phyloP scores from a whole-genome alignment of 2,888 invertebrate genomes.

The Strigamia crassipes region DNA sequence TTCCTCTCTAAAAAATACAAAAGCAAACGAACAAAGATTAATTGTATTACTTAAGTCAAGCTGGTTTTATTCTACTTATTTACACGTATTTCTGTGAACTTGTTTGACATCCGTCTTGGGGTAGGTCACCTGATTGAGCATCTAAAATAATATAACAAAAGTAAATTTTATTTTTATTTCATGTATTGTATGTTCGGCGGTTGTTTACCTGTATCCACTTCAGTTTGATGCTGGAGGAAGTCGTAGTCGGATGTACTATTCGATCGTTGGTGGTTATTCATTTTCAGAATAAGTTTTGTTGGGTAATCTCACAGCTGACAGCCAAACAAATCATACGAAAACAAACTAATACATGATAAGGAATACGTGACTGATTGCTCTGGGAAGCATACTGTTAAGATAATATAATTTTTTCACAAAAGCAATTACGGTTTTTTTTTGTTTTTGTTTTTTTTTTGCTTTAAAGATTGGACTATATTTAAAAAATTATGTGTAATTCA shows the following conservation, averaged over 20 bases:
- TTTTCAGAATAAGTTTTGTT: conserved; percentile 4
- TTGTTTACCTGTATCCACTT: conserved; percentile 11
- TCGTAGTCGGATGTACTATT: not conserved
- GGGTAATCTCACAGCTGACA: not conserved
- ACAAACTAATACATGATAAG: not conserved
- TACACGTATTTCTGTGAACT: conserved; percentile 24
- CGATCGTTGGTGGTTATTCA: conserved; percentile 10
- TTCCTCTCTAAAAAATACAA: conserved; percentile 51
- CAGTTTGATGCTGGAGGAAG: not conserved
- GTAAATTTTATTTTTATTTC: not conserved
- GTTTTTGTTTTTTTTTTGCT: no score
- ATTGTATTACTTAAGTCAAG: not conserved
- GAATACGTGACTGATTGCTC: no score
- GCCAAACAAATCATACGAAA: not conserved
- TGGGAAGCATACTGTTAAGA: no score
- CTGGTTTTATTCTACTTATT: not conserved
- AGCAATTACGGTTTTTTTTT: no score
- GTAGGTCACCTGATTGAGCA: not conserved
- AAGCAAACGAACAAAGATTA: not conserved
- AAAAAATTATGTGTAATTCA: no score
- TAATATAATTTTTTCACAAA: no score
- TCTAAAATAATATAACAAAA: not conserved
- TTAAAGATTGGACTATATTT: no score
- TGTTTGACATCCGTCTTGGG: not conserved
- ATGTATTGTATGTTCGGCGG: not conserved